phyloP scores from a whole-genome alignment of 2,797 vertebrate species.

The Danionella dracula region DNA sequence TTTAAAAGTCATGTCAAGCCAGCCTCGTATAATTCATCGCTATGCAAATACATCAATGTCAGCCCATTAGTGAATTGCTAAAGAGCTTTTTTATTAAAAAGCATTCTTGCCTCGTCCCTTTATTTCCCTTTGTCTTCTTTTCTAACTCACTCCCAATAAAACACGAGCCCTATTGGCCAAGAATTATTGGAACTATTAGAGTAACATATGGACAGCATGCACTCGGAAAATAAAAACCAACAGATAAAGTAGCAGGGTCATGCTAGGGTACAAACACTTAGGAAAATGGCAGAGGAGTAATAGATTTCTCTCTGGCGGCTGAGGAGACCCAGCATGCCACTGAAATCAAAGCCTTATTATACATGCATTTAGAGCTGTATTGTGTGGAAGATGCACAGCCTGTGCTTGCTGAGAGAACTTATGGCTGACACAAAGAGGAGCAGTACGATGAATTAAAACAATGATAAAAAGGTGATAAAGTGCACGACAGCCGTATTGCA shows the following conservation, averaged over 20 bases:
- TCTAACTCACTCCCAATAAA: conserved; percentile 83
- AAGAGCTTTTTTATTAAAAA: conserved; percentile 85
- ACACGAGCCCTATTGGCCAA: conserved; percentile 83
- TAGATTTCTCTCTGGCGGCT: conserved; percentile 70
- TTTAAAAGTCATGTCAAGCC: conserved; percentile 90
- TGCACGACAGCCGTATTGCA: conserved; percentile 46
- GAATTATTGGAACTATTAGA: conserved; percentile 94
- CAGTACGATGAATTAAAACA: conserved; percentile 49
- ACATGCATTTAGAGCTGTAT: conserved; percentile 58
- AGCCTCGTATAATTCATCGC: conserved; percentile 83
- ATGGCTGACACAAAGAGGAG: conserved; percentile 41
- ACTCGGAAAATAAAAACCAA: conserved; percentile 91
- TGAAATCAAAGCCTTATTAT: conserved; percentile 67
- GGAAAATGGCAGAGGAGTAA: conserved; percentile 80
- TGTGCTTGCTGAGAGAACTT: conserved; percentile 33
- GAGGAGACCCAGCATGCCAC: conserved; percentile 50
- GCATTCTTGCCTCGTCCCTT: conserved; percentile 66
- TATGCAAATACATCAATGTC: conserved; percentile 92
- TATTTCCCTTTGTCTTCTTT: conserved; percentile 15
- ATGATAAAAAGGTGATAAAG: conserved; percentile 61
- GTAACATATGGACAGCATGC: conserved; percentile 89
- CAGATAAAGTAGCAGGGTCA: conserved; percentile 91
- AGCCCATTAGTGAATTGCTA: conserved; percentile 85
- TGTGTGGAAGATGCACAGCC: conserved; percentile 20
- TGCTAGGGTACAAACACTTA: conserved; percentile 85